Base-by-base conservation (phyloP, 2,797 vertebrate genomes). In the Cossypha niveicapilla region DNA sequence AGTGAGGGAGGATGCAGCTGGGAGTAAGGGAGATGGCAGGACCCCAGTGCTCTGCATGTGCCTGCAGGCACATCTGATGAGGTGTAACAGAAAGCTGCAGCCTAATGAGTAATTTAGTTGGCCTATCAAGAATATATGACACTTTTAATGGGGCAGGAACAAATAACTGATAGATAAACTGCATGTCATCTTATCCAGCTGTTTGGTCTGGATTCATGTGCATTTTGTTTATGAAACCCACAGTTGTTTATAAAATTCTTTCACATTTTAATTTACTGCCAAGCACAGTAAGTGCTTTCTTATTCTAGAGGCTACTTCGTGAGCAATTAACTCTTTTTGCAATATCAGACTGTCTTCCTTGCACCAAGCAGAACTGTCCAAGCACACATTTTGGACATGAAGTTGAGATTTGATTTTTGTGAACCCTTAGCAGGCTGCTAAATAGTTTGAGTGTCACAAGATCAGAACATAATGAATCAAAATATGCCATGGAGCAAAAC, bases 31-130 rank as follows among this genome's bases (percentile, higher is more conserved):
- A 45, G 24, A 18, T 72, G 47, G 44, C 48, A 80, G 34, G 53
- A 90, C 75, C 78, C 14, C n/a, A 58, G 30, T 0, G 0, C 21
- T 74, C 14, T 44, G 45, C 18, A 0, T 8, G 39, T 10, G 44
- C 44, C 54, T 15, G 9, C 62, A 42, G 48, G 18, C 6, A 4
- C 21, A 9, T 48, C 18, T 4, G 15, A 9, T 63, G 45, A 44
- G n/a, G 15, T 54, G 13, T 13, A 24, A 27, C 21, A 27, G 54
- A 51, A 61, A 81, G 35, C 32, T 58, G 15, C 9, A 39, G 32
- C 44, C 32, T 74, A 8, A 56, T 42, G 35, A 37, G 39, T 50
- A 63, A 28, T 32, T 18, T 21, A 65, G 30, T 70, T 54, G 21
- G 6, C 34, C 22, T 34, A 2, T 67, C 32, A 41, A 41, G 22